These are phyloP conservation scores for Gortyna flavago DNA, from an alignment of 2,888 invertebrate genomes.

Conservation along the genomic window DNA sequence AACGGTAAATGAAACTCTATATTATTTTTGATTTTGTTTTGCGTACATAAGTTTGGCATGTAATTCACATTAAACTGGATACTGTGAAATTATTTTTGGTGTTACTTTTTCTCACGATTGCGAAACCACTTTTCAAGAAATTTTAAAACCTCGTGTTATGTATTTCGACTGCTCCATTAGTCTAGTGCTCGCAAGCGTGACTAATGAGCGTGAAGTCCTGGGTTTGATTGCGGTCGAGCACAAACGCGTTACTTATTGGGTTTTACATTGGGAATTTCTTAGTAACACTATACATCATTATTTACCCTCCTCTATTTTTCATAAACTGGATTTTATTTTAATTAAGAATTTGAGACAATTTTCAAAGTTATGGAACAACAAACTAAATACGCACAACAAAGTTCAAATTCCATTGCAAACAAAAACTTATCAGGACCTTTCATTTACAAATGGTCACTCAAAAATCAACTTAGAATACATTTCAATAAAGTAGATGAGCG, in stretches of 20 bases:
- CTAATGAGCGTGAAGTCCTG: no score
- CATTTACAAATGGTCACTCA: neutral
- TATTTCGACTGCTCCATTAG: no score
- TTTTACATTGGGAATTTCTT: no score
- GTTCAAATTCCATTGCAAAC: neutral
- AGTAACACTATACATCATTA: no score
- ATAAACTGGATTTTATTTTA: no score
- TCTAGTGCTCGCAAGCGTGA: no score
- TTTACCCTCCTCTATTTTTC: no score
- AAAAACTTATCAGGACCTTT: neutral
- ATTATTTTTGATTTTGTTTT: conserved; percentile 19
- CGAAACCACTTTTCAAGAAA: neutral
- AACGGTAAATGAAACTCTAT: conserved; percentile 7
- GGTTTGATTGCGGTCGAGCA: no score
- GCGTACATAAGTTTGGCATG: conserved; percentile 7
- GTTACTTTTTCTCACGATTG: neutral
- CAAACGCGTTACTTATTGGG: no score
- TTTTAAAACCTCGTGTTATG: neutral
- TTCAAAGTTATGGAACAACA: no score
- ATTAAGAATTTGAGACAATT: no score
- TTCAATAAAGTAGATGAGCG: neutral
- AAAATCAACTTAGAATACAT: neutral
- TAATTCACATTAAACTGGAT: conserved; percentile 24
- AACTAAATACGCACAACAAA: neutral
- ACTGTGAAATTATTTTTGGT: conserved; percentile 13